phyloP scores from a whole-genome alignment of 53 echinoderm and acorn worm genomes.

The Mesocentrotus franciscanus region DNA sequence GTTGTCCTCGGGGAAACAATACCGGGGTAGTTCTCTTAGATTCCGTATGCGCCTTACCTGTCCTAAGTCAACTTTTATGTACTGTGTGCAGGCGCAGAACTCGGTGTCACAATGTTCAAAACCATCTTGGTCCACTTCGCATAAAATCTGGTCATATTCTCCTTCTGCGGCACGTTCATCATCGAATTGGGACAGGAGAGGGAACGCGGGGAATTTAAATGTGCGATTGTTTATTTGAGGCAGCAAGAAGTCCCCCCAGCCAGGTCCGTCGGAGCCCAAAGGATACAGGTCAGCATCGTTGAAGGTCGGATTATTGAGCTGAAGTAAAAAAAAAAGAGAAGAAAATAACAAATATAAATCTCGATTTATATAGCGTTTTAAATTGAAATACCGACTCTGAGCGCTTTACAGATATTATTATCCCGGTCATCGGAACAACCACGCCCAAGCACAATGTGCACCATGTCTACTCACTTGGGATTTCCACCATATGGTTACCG shows the following conservation, averaged over 20 bases:
- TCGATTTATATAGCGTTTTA: background rate
- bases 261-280: conserved; percentile 6
- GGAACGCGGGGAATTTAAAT: background rate
- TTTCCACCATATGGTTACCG: too few species aligned
- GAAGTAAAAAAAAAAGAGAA: background rate
- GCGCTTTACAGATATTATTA: too few species aligned
- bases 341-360: background rate
- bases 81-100: conserved; percentile 43
- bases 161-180: background rate
- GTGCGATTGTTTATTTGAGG: conserved; percentile 34
- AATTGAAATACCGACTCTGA: too few species aligned
- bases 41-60: background rate
- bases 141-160: background rate
- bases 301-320: conserved; percentile 35
- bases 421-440: too few species aligned
- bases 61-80: conserved; percentile 12
- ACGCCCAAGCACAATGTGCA: too few species aligned
- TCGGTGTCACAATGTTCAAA: background rate
- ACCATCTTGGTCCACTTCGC: background rate
- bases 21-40: too few species aligned
- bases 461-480: too few species aligned
- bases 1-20: too few species aligned
- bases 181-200: conserved; percentile 39
- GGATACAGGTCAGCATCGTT: conserved; percentile 48
- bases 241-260: conserved; percentile 8